Evolutionary conservation across 30 jellyfish, hydroid and myxozoan genomes (phyloP).

Genomic region (Aurelia sp.): DNA sequence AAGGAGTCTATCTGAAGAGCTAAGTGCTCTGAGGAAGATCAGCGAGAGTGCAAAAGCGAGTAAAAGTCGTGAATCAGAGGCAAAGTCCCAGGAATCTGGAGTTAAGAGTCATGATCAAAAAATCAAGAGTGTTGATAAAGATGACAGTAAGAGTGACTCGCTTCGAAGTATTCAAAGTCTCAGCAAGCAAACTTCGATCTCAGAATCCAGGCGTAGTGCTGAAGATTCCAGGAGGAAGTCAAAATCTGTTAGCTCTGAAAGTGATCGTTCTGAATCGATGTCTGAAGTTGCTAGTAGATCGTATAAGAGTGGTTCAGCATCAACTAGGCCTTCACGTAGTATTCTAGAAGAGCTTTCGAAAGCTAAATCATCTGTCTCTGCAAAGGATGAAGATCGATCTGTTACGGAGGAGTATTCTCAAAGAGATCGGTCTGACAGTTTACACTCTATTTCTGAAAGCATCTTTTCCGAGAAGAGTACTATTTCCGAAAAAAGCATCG

Average conservation of each 20-base stretch:
- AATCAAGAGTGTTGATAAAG: not conserved
- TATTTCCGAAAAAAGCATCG: slow-evolving; percentile 36
- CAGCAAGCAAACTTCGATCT: not conserved
- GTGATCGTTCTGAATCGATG: not conserved
- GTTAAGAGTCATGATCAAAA: not conserved
- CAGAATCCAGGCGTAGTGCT: slow-evolving; percentile 1
- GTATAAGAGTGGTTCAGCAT: not conserved
- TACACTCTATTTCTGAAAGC: slow-evolving; percentile 41
- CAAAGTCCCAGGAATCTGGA: not conserved
- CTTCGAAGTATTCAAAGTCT: not conserved
- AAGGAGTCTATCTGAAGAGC: slow-evolving; percentile 58
- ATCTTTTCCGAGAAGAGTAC: slow-evolving; percentile 47
- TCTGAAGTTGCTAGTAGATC: not conserved
- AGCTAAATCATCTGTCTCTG: not conserved
- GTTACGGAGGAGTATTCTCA: not conserved
- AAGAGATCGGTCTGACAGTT: slow-evolving; percentile 43
- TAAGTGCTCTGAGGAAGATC: slow-evolving; percentile 29
- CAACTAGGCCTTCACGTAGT: not conserved
- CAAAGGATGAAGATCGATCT: slow-evolving; percentile 29
- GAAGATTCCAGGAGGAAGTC: not conserved
- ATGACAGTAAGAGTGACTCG: not conserved
- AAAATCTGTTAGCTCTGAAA: not conserved
- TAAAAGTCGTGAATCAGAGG: not conserved
- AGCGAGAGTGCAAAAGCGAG: not conserved
- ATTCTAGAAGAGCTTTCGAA: slow-evolving; percentile 23